Evolutionary conservation across 2,888 invertebrate genomes (phyloP).

Genomic region (Sinhomidia bicolor): DNA sequence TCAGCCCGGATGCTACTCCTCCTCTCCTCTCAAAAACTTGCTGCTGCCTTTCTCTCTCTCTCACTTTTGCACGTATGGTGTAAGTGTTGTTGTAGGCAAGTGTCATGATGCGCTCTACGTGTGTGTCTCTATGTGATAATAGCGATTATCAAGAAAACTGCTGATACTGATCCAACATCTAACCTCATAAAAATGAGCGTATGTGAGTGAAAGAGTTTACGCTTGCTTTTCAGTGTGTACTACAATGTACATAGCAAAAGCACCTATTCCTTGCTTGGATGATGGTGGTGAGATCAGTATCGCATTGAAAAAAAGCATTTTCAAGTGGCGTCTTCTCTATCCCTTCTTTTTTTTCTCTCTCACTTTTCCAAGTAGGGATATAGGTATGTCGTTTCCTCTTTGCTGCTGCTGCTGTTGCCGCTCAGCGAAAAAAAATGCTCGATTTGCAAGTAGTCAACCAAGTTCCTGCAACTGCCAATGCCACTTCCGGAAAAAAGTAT

Average conservation of each 20-base stretch:
- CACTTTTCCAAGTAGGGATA: background rate
- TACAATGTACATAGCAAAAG: too few relatives aligned
- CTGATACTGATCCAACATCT: slow-evolving; percentile 37
- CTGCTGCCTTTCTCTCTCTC: background rate
- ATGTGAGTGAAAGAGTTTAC: background rate
- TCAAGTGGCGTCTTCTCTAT: background rate
- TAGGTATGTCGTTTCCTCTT: background rate
- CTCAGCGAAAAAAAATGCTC: background rate
- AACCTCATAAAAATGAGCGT: slow-evolving; percentile 41
- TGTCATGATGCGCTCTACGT: background rate
- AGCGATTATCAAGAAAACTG: slow-evolving; percentile 47
- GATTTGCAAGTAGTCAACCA: slow-evolving; percentile 4
- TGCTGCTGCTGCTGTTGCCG: too few relatives aligned
- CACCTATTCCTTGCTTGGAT: too few relatives aligned
- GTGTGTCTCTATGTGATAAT: slow-evolving; percentile 11
- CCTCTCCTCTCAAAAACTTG: too few relatives aligned
- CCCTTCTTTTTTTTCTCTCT: too few relatives aligned
- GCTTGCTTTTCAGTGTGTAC: background rate
- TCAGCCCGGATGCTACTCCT: background rate
- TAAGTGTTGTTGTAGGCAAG: slow-evolving; percentile 17
- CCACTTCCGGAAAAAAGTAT: background rate
- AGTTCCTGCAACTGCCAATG: background rate
- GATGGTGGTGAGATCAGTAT: too few relatives aligned
- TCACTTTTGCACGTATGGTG: background rate
- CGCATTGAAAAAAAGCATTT: slow-evolving; percentile 15